phyloP scores from a whole-genome alignment of 2,888 invertebrate genomes.

The Epistrophella euchroma region DNA sequence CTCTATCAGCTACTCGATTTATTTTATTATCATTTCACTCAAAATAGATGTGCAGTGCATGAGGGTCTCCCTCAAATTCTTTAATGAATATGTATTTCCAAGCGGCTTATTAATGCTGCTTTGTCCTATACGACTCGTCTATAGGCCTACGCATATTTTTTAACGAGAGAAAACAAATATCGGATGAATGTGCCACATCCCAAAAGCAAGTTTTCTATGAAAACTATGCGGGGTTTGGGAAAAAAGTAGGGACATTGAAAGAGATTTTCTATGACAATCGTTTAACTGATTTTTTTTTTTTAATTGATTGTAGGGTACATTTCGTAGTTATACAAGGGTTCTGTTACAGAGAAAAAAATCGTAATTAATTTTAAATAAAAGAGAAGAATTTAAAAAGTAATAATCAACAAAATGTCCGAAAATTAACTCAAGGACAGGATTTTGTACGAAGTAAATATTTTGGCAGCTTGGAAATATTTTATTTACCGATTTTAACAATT shows the following conservation, averaged over 20 bases:
- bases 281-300: slow-evolving; percentile 37
- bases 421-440: too few species aligned
- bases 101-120: slow-evolving; percentile 24
- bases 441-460: too few species aligned
- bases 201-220: slow-evolving; percentile 25
- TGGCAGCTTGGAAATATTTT: too few species aligned
- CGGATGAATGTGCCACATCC: slow-evolving; percentile 33
- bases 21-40: slow-evolving; percentile 56
- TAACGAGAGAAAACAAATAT: background rate
- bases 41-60: slow-evolving; percentile 39
- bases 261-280: slow-evolving; percentile 29
- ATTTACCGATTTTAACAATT: too few species aligned
- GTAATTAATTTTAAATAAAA: too few species aligned
- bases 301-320: slow-evolving; percentile 1
- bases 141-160: slow-evolving; percentile 42
- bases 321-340: background rate
- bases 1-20: slow-evolving; percentile 24
- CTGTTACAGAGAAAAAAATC: background rate
- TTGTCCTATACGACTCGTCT: slow-evolving; percentile 41
- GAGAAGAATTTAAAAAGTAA: too few species aligned
- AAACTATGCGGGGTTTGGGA: slow-evolving; percentile 32
- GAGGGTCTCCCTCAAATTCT: slow-evolving; percentile 54
- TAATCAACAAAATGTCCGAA: too few species aligned
- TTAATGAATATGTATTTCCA: slow-evolving; percentile 36
- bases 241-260: slow-evolving; percentile 33